phyloP scores from a whole-genome alignment of 1,140 invertebrate species.

The Philotrypesis tridentata region DNA sequence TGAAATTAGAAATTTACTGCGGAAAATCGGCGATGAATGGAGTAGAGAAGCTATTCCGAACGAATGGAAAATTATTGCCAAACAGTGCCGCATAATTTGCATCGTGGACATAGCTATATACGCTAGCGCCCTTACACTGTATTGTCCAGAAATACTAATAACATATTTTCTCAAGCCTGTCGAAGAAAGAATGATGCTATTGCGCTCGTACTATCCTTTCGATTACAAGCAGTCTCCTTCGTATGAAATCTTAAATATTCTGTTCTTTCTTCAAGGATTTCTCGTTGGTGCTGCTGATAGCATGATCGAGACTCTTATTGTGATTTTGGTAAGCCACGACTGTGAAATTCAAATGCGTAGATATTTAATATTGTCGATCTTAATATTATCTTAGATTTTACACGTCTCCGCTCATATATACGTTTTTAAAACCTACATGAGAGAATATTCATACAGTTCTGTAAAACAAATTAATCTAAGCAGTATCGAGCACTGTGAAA shows the following conservation, averaged over 20 bases:
- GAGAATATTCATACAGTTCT: neutral
- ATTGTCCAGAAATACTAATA: neutral
- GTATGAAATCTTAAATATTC: constrained; percentile 12
- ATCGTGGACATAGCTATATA: neutral
- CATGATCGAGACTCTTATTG: constrained; percentile 18
- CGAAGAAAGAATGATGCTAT: neutral
- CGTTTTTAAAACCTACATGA: neutral
- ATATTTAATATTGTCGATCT: neutral
- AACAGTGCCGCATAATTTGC: constrained; percentile 12
- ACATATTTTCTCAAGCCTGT: neutral
- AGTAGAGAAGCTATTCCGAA: neutral
- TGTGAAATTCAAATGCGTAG: neutral
- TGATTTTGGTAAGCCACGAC: neutral
- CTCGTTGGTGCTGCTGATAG: neutral
- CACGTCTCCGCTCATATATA: neutral
- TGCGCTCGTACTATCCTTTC: constrained; percentile 29
- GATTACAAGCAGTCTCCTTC: neutral
- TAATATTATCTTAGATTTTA: neutral
- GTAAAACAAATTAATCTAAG: too few species aligned
- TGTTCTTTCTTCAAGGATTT: neutral
- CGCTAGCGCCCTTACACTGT: neutral
- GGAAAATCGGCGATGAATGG: constrained; percentile 22
- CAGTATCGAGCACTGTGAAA: neutral
- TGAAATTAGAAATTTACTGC: neutral
- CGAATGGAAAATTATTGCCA: neutral